Conservation (phyloP, 2,888 invertebrate species). For the Watsonalla cultraria region DNA sequence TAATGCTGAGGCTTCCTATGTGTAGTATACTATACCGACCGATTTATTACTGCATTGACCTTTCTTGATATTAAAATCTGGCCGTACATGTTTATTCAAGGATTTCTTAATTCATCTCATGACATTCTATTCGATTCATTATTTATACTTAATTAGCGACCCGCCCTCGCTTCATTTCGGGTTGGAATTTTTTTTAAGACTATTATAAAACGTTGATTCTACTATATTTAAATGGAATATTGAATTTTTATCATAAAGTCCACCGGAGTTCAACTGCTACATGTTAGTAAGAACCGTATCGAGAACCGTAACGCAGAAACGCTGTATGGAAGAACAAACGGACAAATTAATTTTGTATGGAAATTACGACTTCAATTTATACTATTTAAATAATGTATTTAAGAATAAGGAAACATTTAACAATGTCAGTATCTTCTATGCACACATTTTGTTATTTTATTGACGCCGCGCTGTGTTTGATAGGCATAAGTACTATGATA, state of each 20-base stretch:
- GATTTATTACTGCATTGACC: background rate
- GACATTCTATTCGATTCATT: background rate
- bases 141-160: background rate
- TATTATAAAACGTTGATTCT: too few relatives aligned
- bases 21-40: conserved; percentile 5
- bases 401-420: background rate
- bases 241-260: too few relatives aligned
- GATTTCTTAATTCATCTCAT: background rate
- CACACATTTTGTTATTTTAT: background rate
- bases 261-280: too few relatives aligned
- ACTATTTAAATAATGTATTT: background rate
- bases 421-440: background rate
- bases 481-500: too few relatives aligned
- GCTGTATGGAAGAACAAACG: too few relatives aligned
- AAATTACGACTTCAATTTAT: too few relatives aligned
- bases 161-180: too few relatives aligned
- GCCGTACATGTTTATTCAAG: background rate
- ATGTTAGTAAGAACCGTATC: too few relatives aligned
- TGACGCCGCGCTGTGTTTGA: background rate
- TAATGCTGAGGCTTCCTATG: conserved; percentile 23
- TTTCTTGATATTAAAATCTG: background rate
- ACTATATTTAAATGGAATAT: too few relatives aligned
- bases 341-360: too few relatives aligned
- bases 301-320: too few relatives aligned
- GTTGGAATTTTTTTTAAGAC: too few relatives aligned